phyloP scores from a whole-genome alignment of 2,888 invertebrate genomes.

The Acleris laterana region DNA sequence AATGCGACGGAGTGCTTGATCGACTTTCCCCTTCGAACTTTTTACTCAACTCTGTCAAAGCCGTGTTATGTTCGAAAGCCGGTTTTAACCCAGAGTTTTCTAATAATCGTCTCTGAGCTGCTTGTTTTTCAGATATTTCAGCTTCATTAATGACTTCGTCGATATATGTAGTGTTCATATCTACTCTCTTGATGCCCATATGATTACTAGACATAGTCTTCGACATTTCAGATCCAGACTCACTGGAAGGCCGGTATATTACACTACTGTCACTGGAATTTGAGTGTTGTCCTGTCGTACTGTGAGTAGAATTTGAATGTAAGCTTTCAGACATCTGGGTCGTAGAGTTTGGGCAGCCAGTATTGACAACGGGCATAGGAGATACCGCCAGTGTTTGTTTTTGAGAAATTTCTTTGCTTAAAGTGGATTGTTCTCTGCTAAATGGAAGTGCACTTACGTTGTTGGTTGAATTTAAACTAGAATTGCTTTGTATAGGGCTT shows the following conservation, averaged over 20 bases:
- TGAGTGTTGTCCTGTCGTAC: constrained; percentile 87
- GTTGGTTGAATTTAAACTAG: constrained; percentile 83
- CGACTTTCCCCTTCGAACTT: constrained; percentile 67
- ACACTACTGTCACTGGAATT: constrained; percentile 90
- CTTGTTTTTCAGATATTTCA: constrained; percentile 78
- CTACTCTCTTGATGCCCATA: constrained; percentile 79
- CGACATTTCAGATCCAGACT: constrained; percentile 87
- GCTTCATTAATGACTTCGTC: constrained; percentile 83
- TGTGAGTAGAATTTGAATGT: constrained; percentile 83
- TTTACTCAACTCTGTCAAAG: constrained; percentile 65
- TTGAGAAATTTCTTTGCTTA: constrained; percentile 78
- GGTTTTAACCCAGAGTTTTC: constrained; percentile 60
- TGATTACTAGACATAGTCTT: constrained; percentile 66
- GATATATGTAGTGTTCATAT: constrained; percentile 81
- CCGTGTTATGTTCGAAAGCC: constrained; percentile 65
- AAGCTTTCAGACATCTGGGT: constrained; percentile 89
- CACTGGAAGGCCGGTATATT: constrained; percentile 89
- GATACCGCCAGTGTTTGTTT: constrained; percentile 87
- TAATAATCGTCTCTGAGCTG: constrained; percentile 66
- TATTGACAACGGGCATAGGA: constrained; percentile 87
- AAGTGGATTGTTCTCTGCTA: constrained; percentile 80
- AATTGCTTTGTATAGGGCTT: constrained; percentile 84
- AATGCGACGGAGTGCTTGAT: constrained; percentile 79
- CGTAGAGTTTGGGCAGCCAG: constrained; percentile 57
- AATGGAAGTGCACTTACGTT: constrained; percentile 77